Conservation (phyloP, 2,888 invertebrate genomes). For the Pimpla rufipes region DNA sequence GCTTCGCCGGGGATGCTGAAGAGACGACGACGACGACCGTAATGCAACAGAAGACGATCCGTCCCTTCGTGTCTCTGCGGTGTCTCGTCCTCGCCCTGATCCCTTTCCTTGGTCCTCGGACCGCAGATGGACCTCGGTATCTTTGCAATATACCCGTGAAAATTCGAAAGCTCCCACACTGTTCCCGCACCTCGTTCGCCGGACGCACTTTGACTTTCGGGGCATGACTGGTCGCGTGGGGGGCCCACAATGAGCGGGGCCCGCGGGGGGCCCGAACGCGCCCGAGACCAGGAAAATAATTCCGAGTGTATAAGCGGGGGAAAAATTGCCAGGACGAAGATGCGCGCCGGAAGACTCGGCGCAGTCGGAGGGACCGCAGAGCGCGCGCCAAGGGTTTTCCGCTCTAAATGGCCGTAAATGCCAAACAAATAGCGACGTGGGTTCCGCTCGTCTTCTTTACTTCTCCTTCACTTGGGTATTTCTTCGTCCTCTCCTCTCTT, state of each 20-base stretch:
- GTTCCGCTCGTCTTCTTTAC: conserved; percentile 70
- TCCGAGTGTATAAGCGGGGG: conserved; percentile 22
- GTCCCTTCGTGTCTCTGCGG: neutral
- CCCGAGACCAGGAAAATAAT: conserved; percentile 54
- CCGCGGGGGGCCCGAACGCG: conserved; percentile 23
- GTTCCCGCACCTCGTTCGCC: neutral
- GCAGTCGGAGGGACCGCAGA: conserved; percentile 67
- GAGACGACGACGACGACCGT: conserved; percentile 53
- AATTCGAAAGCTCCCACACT: conserved; percentile 72
- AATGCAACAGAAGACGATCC: conserved; percentile 49
- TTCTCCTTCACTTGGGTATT: conserved; percentile 27
- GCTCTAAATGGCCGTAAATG: conserved; percentile 79
- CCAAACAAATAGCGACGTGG: conserved; percentile 78
- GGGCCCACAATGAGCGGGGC: conserved; percentile 43
- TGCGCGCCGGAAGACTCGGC: conserved; percentile 38
- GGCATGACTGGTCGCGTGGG: conserved; percentile 22
- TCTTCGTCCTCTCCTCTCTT: neutral
- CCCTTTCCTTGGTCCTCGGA: conserved; percentile 53
- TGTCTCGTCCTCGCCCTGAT: conserved; percentile 21
- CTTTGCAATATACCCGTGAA: conserved; percentile 57
- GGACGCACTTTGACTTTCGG: conserved; percentile 1
- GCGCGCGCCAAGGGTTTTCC: conserved; percentile 73
- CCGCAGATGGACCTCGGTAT: conserved; percentile 58
- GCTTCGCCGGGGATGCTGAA: conserved; percentile 30
- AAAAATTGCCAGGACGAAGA: conserved; percentile 13